Conservation (phyloP, 2,797 vertebrate species). For the Mormyrops boulengeri region DNA sequence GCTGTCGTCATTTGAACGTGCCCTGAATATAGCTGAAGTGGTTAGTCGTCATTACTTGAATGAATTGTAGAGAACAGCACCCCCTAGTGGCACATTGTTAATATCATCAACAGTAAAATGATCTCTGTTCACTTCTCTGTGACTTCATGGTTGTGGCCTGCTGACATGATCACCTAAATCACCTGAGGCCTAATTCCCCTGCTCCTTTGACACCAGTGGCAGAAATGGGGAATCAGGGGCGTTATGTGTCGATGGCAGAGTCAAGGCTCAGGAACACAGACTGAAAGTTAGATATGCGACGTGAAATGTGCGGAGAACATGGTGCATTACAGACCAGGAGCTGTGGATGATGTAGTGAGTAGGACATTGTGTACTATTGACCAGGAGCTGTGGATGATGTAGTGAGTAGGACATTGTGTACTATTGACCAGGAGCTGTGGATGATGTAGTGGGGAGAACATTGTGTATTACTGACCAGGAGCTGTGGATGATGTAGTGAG, state of each 20-base stretch:
- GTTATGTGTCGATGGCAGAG: neutral
- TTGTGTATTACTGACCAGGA: no score
- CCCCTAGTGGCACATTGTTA: neutral
- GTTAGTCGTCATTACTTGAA: neutral
- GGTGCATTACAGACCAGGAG: no score
- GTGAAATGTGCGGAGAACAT: neutral
- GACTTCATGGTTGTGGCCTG: neutral
- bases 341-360: no score
- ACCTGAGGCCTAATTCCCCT: neutral
- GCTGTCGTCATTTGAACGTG: slow-evolving; percentile 11
- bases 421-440: no score
- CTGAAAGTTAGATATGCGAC: neutral
- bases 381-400: no score
- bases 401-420: no score
- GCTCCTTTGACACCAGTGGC: neutral
- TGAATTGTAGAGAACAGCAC: neutral
- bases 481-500: neutral
- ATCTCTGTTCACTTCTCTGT: neutral
- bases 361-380: no score
- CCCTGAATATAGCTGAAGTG: neutral
- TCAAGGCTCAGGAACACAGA: neutral
- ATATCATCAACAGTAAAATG: neutral
- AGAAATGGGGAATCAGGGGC: neutral
- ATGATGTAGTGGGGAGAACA: no score
- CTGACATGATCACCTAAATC: neutral